A percentile compares a stretch with the other conserved stretches of the same genome.
These are phyloP conservation scores for Apis florea DNA, from an alignment of 1,140 invertebrate species.

Conservation along the genomic window DNA sequence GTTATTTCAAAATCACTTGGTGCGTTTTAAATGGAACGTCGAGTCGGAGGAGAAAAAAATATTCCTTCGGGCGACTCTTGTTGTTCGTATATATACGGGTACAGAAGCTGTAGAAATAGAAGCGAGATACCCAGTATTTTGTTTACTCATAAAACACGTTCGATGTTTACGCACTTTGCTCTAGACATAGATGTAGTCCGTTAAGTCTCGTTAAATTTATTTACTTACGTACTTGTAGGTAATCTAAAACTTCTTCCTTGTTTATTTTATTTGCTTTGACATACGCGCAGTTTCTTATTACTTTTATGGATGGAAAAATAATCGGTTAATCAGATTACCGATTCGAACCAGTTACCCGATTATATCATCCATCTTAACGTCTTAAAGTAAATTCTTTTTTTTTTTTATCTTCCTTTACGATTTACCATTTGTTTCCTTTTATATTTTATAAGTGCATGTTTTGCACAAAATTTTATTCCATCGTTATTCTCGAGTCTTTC, in stretches of 20 bases:
- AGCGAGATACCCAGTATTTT: background rate
- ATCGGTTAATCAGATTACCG: slow-evolving; percentile 2
- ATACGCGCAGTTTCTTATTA: background rate
- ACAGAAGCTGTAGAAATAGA: background rate
- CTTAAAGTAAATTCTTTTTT: background rate
- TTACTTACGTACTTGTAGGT: slow-evolving; percentile 15
- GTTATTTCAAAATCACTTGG: background rate
- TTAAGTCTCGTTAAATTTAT: slow-evolving; percentile 24
- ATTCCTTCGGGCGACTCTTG: too few relatives aligned
- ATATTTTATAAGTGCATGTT: background rate
- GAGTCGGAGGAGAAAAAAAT: background rate
- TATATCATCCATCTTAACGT: background rate
- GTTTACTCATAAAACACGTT: slow-evolving; percentile 16
- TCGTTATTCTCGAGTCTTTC: background rate
- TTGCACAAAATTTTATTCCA: background rate
- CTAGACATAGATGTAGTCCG: slow-evolving; percentile 3
- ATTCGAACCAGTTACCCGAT: background rate
- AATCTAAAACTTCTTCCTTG: background rate
- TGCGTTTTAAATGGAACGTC: background rate
- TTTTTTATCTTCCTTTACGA: too few relatives aligned
- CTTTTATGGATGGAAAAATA: background rate
- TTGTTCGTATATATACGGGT: too few relatives aligned
- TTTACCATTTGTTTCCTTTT: background rate
- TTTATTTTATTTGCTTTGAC: background rate
- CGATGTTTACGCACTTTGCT: background rate